Evolutionary conservation across 2,888 invertebrate species (phyloP).

Genomic region (Empis livida): DNA sequence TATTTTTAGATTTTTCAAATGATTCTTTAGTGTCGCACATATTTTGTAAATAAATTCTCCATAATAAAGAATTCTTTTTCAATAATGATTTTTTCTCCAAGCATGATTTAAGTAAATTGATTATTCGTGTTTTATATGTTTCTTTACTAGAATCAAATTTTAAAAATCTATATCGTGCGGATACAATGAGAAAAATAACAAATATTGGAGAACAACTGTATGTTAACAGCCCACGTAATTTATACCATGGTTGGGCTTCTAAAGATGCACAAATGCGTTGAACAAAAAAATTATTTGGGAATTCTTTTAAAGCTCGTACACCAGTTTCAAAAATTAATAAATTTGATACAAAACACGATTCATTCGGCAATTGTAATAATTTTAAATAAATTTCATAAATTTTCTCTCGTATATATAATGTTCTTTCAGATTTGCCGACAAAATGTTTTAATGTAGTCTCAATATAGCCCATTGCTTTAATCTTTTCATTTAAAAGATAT

Average conservation of each 20-base stretch:
- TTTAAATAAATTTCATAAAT: slow-evolving; percentile 34
- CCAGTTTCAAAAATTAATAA: slow-evolving; percentile 34
- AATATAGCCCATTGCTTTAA: slow-evolving; percentile 19
- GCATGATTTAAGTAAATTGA: slow-evolving; percentile 23
- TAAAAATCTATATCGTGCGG: slow-evolving; percentile 26
- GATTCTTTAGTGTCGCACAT: slow-evolving; percentile 30
- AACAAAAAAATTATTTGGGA: slow-evolving; percentile 46
- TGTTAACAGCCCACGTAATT: slow-evolving; percentile 36
- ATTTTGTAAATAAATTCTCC: slow-evolving; percentile 50
- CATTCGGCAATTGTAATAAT: slow-evolving; percentile 16
- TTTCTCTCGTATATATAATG: slow-evolving; percentile 31
- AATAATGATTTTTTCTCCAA: slow-evolving; percentile 16
- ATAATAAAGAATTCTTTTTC: slow-evolving; percentile 39
- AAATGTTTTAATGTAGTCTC: slow-evolving; percentile 18
- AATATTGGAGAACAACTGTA: slow-evolving; percentile 37
- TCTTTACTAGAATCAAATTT: slow-evolving; percentile 14
- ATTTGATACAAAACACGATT: slow-evolving; percentile 29
- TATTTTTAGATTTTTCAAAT: slow-evolving; percentile 27
- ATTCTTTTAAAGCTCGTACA: slow-evolving; percentile 34
- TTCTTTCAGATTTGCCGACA: slow-evolving; percentile 15
- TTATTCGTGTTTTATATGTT: slow-evolving; percentile 24
- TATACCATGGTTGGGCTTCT: slow-evolving; percentile 40
- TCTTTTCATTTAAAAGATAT: slow-evolving; percentile 16
- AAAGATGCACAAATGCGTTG: slow-evolving; percentile 37
- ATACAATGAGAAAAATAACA: slow-evolving; percentile 36